A percentile compares a stretch with the other conserved stretches of the same genome.
phyloP scores from a whole-genome alignment of 2,113 vertebrate genomes.

The Saiga tatarica region DNA sequence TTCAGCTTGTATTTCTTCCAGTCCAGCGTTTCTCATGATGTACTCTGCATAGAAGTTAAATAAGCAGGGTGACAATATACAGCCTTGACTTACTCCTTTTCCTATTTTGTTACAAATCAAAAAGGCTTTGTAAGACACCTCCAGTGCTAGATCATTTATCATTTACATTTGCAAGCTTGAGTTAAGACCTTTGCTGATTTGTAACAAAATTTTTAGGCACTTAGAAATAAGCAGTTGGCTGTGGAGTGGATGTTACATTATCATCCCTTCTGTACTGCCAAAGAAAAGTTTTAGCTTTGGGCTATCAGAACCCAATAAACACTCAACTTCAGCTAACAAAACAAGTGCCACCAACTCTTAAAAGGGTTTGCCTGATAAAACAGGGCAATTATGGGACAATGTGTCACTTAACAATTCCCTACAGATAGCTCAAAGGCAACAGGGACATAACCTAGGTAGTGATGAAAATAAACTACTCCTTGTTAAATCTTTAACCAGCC shows the following conservation, averaged over 20 bases:
- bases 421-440: background rate
- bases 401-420: background rate
- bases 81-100: no score
- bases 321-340: conserved; percentile 41
- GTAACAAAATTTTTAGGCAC: conserved; percentile 33
- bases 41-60: no score
- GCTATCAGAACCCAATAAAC: conserved; percentile 57
- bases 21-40: no score
- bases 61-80: no score
- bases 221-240: conserved; percentile 57
- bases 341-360: conserved; percentile 15
- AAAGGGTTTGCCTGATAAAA: conserved; percentile 39
- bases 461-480: background rate
- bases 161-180: no score
- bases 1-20: no score
- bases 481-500: conserved; percentile 10
- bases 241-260: conserved; percentile 1
- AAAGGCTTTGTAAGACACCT: no score
- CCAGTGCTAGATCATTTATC: no score
- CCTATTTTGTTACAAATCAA: no score
- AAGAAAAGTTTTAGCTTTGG: conserved; percentile 44
- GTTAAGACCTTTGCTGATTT: background rate
- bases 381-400: background rate
- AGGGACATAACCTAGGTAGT: background rate
- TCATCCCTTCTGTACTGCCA: background rate